A percentile compares a stretch with the other conserved stretches of the same genome.
Evolutionary conservation across 2,113 vertebrate genomes (phyloP).

Genomic region (Chionomys nivalis): DNA sequence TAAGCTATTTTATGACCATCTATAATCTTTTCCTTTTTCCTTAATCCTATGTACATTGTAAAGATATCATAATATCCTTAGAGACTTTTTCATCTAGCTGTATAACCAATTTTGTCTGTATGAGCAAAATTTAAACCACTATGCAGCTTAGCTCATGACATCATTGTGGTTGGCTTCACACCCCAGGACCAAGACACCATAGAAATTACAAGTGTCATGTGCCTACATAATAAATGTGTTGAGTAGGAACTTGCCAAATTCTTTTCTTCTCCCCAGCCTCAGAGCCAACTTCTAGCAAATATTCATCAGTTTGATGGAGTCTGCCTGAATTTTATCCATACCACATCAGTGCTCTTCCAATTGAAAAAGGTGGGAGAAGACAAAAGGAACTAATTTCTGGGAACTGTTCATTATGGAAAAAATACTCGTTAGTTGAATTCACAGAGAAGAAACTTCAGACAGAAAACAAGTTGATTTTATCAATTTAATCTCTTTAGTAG

Average conservation of each 20-base stretch:
- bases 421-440: no score
- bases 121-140: no score
- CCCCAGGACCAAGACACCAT: no score
- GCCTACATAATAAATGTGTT: not conserved
- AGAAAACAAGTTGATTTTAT: not conserved
- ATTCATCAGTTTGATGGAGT: no score
- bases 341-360: not conserved
- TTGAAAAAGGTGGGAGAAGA: not conserved
- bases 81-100: no score
- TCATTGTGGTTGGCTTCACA: no score
- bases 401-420: not conserved
- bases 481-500: conserved; percentile 94
- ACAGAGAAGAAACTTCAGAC: not conserved
- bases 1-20: no score
- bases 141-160: no score
- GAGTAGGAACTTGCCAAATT: not conserved
- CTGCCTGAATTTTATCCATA: not conserved
- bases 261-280: not conserved
- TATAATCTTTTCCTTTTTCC: no score
- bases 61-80: no score
- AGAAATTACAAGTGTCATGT: not conserved
- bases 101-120: no score
- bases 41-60: no score
- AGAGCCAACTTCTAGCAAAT: not conserved
- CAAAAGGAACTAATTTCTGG: not conserved